Evolutionary conservation across 2,888 invertebrate species (phyloP).

Genomic region (Girardia tigrina): DNA sequence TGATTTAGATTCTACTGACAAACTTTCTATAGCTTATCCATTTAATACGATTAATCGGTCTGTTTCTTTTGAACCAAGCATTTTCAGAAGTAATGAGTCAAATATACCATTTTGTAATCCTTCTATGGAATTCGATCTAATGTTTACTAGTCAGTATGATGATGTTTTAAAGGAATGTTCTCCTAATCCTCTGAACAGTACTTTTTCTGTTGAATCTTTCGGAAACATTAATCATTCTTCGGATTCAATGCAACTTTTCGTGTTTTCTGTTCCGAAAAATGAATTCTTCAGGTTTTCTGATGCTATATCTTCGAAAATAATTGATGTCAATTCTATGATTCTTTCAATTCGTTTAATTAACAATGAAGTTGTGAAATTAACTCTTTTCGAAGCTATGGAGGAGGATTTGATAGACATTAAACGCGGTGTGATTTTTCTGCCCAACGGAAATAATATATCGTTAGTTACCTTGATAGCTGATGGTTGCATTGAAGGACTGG

Average conservation of each 20-base stretch:
- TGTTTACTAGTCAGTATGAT: constrained; percentile 4
- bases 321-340: not conserved
- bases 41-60: not conserved
- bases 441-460: not conserved
- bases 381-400: not conserved
- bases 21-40: not conserved
- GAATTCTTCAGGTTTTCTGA: not conserved
- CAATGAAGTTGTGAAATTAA: not conserved
- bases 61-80: not conserved
- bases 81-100: no score
- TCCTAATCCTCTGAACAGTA: not conserved
- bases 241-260: not conserved
- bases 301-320: not conserved
- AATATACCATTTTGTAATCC: not conserved
- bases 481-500: not conserved
- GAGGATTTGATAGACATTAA: not conserved
- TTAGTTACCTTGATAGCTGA: not conserved
- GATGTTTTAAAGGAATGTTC: not conserved
- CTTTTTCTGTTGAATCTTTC: constrained; percentile 1
- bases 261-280: not conserved
- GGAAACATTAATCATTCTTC: not conserved
- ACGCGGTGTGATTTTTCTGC: not conserved
- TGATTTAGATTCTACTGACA: not conserved
- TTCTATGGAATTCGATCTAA: not conserved
- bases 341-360: not conserved